These are phyloP conservation scores for Menidia beryllina DNA, from an alignment of 2,113 vertebrate species.

Conservation along the genomic window DNA sequence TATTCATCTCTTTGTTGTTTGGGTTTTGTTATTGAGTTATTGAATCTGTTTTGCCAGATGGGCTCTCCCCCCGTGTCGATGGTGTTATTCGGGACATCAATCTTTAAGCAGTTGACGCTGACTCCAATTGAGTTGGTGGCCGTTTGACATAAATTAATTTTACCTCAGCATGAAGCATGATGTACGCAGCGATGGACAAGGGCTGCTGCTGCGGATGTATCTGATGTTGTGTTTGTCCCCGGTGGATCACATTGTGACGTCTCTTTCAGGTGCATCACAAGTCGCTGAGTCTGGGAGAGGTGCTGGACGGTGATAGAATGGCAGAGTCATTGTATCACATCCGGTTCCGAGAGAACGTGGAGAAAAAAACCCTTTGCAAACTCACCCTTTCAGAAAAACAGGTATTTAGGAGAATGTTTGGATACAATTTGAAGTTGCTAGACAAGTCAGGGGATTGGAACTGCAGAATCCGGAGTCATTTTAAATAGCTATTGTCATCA, in stretches of 20 bases:
- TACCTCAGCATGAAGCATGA: too few species aligned
- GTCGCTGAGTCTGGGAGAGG: slow-evolving; percentile 90
- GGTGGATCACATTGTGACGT: neutral
- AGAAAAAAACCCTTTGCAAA: slow-evolving; percentile 85
- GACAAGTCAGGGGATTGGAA: neutral
- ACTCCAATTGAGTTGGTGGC: too few species aligned
- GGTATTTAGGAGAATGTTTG: slow-evolving; percentile 47
- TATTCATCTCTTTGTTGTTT: neutral
- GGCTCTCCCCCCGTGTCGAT: too few species aligned
- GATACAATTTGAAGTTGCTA: too few species aligned
- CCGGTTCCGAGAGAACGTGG: slow-evolving; percentile 84
- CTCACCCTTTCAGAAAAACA: slow-evolving; percentile 84
- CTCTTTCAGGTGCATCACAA: slow-evolving; percentile 86
- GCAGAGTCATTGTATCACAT: slow-evolving; percentile 90
- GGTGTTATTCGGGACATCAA: too few species aligned
- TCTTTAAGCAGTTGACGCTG: too few species aligned
- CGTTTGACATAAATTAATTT: too few species aligned
- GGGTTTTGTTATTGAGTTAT: neutral
- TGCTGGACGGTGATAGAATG: slow-evolving; percentile 93
- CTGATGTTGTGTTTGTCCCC: neutral
- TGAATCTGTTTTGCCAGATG: too few species aligned
- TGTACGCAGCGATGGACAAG: neutral
- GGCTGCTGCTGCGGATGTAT: neutral
- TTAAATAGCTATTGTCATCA: neutral
- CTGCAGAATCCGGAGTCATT: neutral